These are phyloP conservation scores for Decapterus maruadsi DNA, from an alignment of 2,797 vertebrate species.

Conservation along the genomic window DNA sequence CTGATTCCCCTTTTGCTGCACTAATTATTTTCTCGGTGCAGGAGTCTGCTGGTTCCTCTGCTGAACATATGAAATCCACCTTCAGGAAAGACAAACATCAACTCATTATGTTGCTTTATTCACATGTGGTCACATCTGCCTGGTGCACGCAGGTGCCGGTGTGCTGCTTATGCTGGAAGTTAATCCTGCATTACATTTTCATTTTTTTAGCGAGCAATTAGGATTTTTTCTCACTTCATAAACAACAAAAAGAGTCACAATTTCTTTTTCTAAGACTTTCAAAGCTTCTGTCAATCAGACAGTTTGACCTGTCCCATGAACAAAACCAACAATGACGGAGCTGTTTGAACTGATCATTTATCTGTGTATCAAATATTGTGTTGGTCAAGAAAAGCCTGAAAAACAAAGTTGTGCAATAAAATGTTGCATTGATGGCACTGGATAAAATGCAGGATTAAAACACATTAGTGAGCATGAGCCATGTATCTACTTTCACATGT, in stretches of 20 bases:
- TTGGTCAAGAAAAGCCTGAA: too few species aligned
- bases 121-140: conserved; percentile 5
- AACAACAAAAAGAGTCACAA: conserved; percentile 63
- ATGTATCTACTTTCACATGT: neutral
- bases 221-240: conserved; percentile 41
- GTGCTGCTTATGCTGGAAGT: conserved; percentile 2
- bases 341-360: too few species aligned
- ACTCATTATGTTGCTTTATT: conserved; percentile 12
- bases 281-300: too few species aligned
- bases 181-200: conserved; percentile 15
- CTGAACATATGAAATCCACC: conserved; percentile 1
- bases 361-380: too few species aligned
- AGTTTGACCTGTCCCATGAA: too few species aligned
- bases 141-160: neutral
- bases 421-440: too few species aligned
- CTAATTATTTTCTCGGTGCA: rapidly evolving
- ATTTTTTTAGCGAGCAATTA: conserved; percentile 28
- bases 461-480: too few species aligned
- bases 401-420: too few species aligned
- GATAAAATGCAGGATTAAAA: too few species aligned
- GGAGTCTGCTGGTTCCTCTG: neutral
- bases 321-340: too few species aligned
- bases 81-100: neutral
- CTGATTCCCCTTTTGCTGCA: conserved; percentile 3
- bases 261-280: conserved; percentile 67